These are phyloP conservation scores for Sepiola atlantica DNA, from an alignment of 2,888 invertebrate species.

Conservation along the genomic window DNA sequence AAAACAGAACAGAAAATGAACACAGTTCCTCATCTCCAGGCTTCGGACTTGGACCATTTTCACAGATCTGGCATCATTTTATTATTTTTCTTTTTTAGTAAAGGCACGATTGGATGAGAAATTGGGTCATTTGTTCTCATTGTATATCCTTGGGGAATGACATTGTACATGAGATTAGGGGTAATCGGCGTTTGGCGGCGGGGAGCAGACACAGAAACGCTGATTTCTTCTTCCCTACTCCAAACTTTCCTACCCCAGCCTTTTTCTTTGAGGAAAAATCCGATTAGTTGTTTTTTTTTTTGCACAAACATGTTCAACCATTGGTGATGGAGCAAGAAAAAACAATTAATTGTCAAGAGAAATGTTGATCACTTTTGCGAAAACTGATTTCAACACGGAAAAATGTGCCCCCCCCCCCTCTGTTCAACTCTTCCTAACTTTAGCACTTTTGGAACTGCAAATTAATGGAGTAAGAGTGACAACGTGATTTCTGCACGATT, in stretches of 20 bases:
- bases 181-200: background rate
- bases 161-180: background rate
- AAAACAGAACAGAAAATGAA: background rate
- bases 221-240: background rate
- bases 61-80: background rate
- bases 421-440: too few species aligned
- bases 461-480: too few species aligned
- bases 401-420: background rate
- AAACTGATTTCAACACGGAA: background rate
- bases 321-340: background rate
- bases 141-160: constrained; percentile 32
- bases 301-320: background rate
- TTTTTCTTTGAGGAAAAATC: constrained; percentile 5
- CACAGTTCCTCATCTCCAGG: constrained; percentile 20
- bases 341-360: background rate
- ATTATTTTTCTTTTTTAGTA: background rate
- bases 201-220: background rate
- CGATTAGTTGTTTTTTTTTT: constrained; percentile 9
- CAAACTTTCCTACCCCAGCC: background rate
- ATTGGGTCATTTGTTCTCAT: constrained; percentile 5
- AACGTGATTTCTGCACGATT: too few species aligned
- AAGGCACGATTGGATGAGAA: constrained; percentile 19
- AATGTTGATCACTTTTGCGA: constrained; percentile 19
- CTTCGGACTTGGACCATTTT: constrained; percentile 32
- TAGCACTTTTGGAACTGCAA: too few species aligned